Base-by-base conservation (phyloP, 2,888 invertebrate genomes). In the Mythimna albipuncta region DNA sequence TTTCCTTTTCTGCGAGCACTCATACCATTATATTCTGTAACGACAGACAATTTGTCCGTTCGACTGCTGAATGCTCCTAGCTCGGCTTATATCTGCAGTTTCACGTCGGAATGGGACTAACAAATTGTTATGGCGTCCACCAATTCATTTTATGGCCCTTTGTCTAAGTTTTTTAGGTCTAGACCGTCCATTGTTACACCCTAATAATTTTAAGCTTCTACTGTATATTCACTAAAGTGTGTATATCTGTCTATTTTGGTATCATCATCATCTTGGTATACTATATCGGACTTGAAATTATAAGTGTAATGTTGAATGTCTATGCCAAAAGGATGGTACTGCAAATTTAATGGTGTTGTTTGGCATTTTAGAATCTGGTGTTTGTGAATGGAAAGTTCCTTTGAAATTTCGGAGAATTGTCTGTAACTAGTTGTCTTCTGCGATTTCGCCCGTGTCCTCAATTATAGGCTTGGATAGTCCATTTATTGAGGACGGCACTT, bases 141-240 rank as follows among this genome's bases (percentile, higher is more conserved):
- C 54, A 69, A 54, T 63, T 73, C 61, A 50, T 64, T 85, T 85
- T 85, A 85, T 83, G 47, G 67, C 66, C 70, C 83, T 85, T 85
- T 85, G 87, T 85, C 64, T 78, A 21, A 61, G 64, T 76, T 77
- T 75, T 82, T 86, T 83, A 77, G 73, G 81, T 75, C 76, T 81
- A 81, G 68, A 73, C 79, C 47, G 47, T 16, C 47, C 47, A 47
- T 47, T 47, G 47, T 47, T 47, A 47, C 47, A 16, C 19, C 16
- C 47, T 16, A 47, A 13, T 47, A 47, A 47, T 47, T 47, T 47
- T 47, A 47, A 16, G 47, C 16, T 47, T 13, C 16, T 16, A 16
- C 47, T 47, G 47, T 16, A 47, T 16, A 6, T 64, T 68, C 64
- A 44, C 6, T 6, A 16, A 47, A 16, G 47, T 16, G 16, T 11